Evolutionary conservation across 2,113 vertebrate genomes (phyloP).

Genomic region (Gymnobelideus leadbeateri): DNA sequence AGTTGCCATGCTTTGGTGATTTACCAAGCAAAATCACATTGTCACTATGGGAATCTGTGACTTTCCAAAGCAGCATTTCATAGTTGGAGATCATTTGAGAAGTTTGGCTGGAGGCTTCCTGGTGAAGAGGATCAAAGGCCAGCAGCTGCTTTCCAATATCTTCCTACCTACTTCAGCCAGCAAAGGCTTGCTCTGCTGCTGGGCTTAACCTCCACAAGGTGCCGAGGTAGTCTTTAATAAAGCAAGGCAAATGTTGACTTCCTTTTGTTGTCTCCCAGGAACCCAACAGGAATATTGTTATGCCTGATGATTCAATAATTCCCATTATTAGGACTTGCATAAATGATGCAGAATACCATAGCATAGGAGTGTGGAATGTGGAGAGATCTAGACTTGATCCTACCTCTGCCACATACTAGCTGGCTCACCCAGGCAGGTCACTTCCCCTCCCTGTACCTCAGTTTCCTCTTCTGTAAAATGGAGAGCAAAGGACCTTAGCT

Average conservation of each 20-base stretch:
- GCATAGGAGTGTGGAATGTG: not conserved
- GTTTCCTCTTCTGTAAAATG: constrained; percentile 7
- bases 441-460: not conserved
- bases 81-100: constrained; percentile 65
- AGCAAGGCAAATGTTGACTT: constrained; percentile 35
- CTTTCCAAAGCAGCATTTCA: constrained; percentile 73
- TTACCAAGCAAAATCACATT: constrained; percentile 58
- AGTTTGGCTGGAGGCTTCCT: constrained; percentile 42
- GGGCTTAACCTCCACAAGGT: constrained; percentile 19
- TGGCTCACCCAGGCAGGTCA: not conserved
- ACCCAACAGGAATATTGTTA: not conserved
- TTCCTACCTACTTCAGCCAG: constrained; percentile 34
- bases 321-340: not conserved
- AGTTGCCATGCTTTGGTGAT: constrained; percentile 70
- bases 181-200: not conserved
- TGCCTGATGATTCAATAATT: not conserved
- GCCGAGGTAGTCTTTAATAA: constrained; percentile 9
- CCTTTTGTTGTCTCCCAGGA: constrained; percentile 11
- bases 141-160: constrained; percentile 29
- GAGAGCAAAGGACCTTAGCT: not conserved
- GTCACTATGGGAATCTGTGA: constrained; percentile 60
- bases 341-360: not conserved
- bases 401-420: constrained; percentile 18
- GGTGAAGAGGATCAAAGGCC: not conserved
- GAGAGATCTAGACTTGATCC: not conserved